Conservation (phyloP, 2,797 vertebrate genomes). For the Danio tinwini region DNA sequence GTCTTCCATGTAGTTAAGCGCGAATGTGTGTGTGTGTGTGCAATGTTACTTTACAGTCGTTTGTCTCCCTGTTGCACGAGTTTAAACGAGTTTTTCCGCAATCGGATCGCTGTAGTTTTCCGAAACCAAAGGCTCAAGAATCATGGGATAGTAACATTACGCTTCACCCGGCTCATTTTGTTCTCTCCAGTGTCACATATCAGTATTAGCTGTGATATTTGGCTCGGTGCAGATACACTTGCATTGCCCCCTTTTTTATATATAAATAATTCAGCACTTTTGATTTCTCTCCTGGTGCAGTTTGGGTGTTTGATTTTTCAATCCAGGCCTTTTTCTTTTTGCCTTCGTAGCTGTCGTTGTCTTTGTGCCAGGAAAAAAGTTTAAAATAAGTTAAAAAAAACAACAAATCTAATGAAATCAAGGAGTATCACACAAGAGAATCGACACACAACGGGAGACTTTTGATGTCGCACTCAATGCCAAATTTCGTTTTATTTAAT, state of each 20-base stretch:
- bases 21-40: slow-evolving; percentile 26
- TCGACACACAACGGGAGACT: slow-evolving; percentile 4
- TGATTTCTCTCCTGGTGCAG: slow-evolving; percentile 11
- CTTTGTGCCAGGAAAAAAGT: slow-evolving; percentile 64
- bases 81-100: background rate
- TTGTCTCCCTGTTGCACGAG: slow-evolving; percentile 4
- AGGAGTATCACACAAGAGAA: slow-evolving; percentile 30
- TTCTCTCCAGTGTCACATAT: slow-evolving; percentile 25
- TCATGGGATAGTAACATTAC: background rate
- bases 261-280: background rate
- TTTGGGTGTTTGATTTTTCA: background rate
- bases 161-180: slow-evolving; percentile 16
- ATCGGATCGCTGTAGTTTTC: slow-evolving; percentile 14
- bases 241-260: background rate
- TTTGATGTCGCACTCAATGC: slow-evolving; percentile 65
- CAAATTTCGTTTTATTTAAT: slow-evolving; percentile 67
- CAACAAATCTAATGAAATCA: slow-evolving; percentile 66
- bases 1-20: slow-evolving; percentile 23
- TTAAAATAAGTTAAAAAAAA: slow-evolving; percentile 25
- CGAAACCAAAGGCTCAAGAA: slow-evolving; percentile 40
- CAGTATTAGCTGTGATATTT: slow-evolving; percentile 13
- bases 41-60: slow-evolving; percentile 26
- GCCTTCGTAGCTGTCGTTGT: slow-evolving; percentile 15
- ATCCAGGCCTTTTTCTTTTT: slow-evolving; percentile 18
- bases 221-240: background rate